Evolutionary conservation across 2,888 invertebrate genomes (phyloP), one percentile per base, ranked within the genome.

Genomic region (Lasioglossum vierecki): DNA sequence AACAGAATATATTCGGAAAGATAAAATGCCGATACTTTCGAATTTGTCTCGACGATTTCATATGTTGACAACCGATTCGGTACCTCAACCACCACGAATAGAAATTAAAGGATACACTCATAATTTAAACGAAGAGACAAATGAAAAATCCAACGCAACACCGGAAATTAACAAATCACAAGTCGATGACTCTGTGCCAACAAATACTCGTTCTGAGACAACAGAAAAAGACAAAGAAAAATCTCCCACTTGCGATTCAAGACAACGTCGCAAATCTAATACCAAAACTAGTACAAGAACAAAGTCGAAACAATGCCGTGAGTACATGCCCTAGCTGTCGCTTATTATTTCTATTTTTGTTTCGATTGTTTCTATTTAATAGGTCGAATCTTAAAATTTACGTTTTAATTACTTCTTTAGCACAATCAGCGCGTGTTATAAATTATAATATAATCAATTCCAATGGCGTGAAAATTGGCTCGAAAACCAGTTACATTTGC

Each of bases 11-110:
- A 63, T 49, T 39, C 8, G 15, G n/a, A 9, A 15, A 35, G 46
- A 41, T 41, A 9, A 73, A 88, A 93, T 93, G 93, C 88, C 93
- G 8, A 92, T 93, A 66, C 76, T 93, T 68, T 86, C 92, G 8
- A 82, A 90, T 22, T 73, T 93, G 39, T 96, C 53, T 95, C 96
- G 86, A 95, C 94, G 95, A 81, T 95, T 96, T 86, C 94, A 95
- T 68, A 95, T 95, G 82, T 88, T 96, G 57, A 96, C 96, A 86
- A 95, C 96, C 1, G 96, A 96, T 88, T 96, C 96, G 13, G 94
- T 95, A 63, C 96, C 96, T 0, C 95, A 95, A 89, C 94, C 96
- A 9, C 96, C 96, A 1, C 94, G 96, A 66, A 91, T 93, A 53
- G 88, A 88, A 39, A 88, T 86, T 60, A 88, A 90, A 26, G 91